Evolutionary conservation across 1,140 invertebrate species (phyloP).

Genomic region (Sinonovacula constricta): DNA sequence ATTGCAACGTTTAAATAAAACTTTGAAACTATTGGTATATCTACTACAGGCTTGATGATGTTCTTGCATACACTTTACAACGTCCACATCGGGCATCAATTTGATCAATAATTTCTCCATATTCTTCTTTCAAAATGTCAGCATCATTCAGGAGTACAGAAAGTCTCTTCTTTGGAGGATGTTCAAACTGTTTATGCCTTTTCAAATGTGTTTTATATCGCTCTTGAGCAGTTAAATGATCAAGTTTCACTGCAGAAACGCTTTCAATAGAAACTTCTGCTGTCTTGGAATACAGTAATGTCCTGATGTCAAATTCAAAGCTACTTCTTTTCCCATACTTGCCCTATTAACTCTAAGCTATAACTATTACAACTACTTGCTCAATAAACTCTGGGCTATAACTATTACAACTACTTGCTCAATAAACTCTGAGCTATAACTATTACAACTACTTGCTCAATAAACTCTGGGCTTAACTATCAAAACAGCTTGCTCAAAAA

Average conservation of each 20-base stretch:
- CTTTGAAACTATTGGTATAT: constrained; percentile 50
- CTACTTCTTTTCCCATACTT: constrained; percentile 41
- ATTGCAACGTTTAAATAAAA: constrained; percentile 49
- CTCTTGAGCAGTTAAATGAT: neutral
- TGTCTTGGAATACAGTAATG: constrained; percentile 44
- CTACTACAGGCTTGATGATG: constrained; percentile 31
- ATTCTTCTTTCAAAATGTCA: constrained; percentile 43
- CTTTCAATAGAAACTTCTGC: constrained; percentile 15
- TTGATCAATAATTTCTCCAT: constrained; percentile 23
- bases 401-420: too few relatives aligned
- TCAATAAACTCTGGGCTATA: too few relatives aligned
- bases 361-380: too few relatives aligned
- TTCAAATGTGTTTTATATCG: constrained; percentile 31
- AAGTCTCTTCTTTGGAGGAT: constrained; percentile 44
- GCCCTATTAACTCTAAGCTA: too few relatives aligned
- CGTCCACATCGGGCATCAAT: constrained; percentile 24
- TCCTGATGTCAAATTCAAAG: constrained; percentile 39
- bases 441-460: too few relatives aligned
- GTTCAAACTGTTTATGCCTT: constrained; percentile 48
- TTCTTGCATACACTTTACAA: constrained; percentile 37
- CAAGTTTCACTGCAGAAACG: constrained; percentile 9
- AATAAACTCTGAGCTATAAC: too few relatives aligned
- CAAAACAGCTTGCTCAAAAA: too few relatives aligned
- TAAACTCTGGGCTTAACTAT: too few relatives aligned
- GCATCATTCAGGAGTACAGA: constrained; percentile 46